These are phyloP conservation scores for Drosophila falleni DNA, from an alignment of 2,888 invertebrate genomes.

Conservation along the genomic window DNA sequence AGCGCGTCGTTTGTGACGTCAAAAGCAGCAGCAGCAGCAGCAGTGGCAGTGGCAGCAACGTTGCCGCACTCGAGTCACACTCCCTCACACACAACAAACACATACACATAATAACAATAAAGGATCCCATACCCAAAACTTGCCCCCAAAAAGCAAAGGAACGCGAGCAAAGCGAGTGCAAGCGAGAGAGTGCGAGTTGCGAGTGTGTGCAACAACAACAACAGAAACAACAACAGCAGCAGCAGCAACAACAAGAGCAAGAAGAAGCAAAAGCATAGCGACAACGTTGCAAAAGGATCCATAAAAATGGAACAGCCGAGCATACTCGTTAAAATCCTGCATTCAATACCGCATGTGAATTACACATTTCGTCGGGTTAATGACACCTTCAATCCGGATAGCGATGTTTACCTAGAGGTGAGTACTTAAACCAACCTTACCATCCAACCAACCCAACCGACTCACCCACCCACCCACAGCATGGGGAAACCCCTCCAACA, in stretches of 20 bases:
- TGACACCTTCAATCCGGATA: conserved; percentile 95
- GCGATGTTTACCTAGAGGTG: conserved; percentile 96
- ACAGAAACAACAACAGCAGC: conserved; percentile 24
- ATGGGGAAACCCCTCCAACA: conserved; percentile 12
- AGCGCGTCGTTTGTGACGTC: conserved; percentile 68
- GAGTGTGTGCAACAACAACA: conserved; percentile 48
- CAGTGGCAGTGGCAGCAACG: conserved; percentile 30
- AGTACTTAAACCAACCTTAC: conserved; percentile 69
- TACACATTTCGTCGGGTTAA: conserved; percentile 95
- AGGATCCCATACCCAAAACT: conserved; percentile 35
- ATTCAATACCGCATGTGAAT: conserved; percentile 96
- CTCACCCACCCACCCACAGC: neutral
- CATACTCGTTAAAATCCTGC: conserved; percentile 94
- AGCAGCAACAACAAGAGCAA: conserved; percentile 1
- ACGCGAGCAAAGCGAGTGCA: conserved; percentile 20
- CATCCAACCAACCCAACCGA: no score
- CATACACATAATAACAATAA: conserved; percentile 45
- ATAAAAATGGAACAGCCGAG: conserved; percentile 90
- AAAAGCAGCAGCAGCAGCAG: conserved; percentile 49
- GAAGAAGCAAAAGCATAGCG: conserved; percentile 29
- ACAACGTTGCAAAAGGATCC: conserved; percentile 49
- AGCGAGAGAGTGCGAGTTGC: conserved; percentile 35
- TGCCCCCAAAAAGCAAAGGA: conserved; percentile 29
- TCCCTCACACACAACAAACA: conserved; percentile 31
- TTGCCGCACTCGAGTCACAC: conserved; percentile 30